Percentiles rank a stretch among this genome's conserved stretches.
These are phyloP conservation scores for Pteropus rufus DNA, from an alignment of 2,797 vertebrate species.

Conservation along the genomic window DNA sequence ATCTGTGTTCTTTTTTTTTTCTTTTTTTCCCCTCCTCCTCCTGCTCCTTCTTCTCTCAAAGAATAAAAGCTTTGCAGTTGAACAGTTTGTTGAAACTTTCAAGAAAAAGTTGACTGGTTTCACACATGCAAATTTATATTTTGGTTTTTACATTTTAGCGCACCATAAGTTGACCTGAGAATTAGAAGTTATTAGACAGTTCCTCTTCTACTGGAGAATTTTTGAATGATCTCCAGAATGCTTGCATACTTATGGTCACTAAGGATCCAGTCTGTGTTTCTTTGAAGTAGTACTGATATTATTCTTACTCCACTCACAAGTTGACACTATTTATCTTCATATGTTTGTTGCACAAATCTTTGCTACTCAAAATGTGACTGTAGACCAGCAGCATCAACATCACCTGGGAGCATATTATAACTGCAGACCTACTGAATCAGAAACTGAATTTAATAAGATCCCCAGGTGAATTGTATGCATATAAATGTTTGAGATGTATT, in stretches of 20 bases:
- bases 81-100: background rate
- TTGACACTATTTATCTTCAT: accelerated
- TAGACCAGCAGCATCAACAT: background rate
- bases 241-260: background rate
- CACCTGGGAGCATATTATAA: background rate
- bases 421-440: background rate
- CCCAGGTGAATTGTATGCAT: background rate
- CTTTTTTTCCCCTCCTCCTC: background rate
- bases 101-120: background rate
- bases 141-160: background rate
- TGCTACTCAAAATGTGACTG: background rate
- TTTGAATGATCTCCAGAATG: background rate
- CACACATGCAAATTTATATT: background rate
- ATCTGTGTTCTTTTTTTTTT: background rate
- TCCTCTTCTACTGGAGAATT: background rate
- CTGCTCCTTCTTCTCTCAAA: background rate
- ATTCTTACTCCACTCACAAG: background rate
- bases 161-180: background rate
- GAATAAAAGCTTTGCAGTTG: background rate
- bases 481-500: background rate
- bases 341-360: background rate
- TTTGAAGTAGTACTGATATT: background rate
- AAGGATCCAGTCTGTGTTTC: background rate
- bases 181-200: background rate
- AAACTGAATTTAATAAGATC: conserved; percentile 24